Evolutionary conservation across 1,140 invertebrate species (phyloP).

Genomic region (Bombus pascuorum): DNA sequence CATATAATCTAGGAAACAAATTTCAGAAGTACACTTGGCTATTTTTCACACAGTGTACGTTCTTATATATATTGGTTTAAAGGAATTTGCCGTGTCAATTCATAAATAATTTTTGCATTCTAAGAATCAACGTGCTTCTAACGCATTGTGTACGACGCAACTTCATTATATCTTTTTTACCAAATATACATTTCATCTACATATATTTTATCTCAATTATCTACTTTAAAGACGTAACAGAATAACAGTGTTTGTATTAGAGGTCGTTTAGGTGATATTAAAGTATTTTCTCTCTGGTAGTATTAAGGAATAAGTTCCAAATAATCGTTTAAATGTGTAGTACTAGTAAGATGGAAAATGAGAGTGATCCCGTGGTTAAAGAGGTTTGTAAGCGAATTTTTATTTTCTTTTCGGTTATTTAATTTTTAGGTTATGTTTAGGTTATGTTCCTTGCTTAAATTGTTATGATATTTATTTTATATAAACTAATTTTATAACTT

Average conservation of each 20-base stretch:
- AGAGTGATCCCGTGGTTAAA: constrained; percentile 75
- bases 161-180: background rate
- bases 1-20: background rate
- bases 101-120: background rate
- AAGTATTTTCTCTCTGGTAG: too few relatives aligned
- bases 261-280: background rate
- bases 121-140: background rate
- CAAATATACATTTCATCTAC: background rate
- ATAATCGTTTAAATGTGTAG: constrained; percentile 52
- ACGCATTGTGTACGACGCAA: background rate
- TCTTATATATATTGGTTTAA: background rate
- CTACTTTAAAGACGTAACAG: constrained; percentile 22
- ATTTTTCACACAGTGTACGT: background rate
- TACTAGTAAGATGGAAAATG: constrained; percentile 64
- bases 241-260: background rate
- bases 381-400: constrained; percentile 66
- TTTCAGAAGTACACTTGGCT: background rate
- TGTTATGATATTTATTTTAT: background rate
- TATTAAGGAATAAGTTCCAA: background rate
- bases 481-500: background rate
- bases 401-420: background rate
- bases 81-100: background rate
- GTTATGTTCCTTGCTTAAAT: constrained; percentile 34
- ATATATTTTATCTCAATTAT: constrained; percentile 32
- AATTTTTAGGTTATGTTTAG: constrained; percentile 11